phyloP scores from a whole-genome alignment of 2,888 invertebrate genomes.

The Nesidiocoris tenuis region DNA sequence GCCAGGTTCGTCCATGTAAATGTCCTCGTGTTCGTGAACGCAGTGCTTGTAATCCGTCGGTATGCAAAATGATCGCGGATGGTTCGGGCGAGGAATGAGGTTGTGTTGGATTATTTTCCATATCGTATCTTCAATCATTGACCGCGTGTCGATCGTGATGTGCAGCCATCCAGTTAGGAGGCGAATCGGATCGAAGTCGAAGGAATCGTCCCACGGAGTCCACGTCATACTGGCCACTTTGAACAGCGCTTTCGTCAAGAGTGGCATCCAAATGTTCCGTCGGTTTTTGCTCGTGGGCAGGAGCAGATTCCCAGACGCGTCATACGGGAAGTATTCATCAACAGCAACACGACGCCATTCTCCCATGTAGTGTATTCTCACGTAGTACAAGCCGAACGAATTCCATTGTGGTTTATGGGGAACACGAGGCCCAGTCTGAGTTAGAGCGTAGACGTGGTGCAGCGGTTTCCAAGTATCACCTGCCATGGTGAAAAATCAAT shows the following conservation, averaged over 20 bases:
- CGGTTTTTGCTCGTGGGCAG: conserved; percentile 53
- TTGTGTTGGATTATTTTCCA: conserved; percentile 37
- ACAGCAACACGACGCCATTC: conserved; percentile 57
- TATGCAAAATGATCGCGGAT: conserved; percentile 5
- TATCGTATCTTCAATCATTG: conserved; percentile 27
- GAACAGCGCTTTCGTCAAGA: conserved; percentile 57
- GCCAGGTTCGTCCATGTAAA: conserved; percentile 31
- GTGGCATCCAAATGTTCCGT: conserved; percentile 57
- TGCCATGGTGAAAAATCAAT: background rate
- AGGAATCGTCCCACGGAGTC: conserved; percentile 53
- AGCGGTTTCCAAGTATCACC: conserved; percentile 45
- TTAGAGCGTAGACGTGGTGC: conserved; percentile 46
- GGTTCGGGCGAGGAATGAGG: conserved; percentile 2
- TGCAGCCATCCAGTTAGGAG: conserved; percentile 57
- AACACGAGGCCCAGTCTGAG: conserved; percentile 42
- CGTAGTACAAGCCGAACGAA: conserved; percentile 56
- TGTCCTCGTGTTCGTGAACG: conserved; percentile 25
- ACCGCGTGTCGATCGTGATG: conserved; percentile 31
- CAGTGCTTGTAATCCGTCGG: conserved; percentile 29
- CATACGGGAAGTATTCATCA: conserved; percentile 57
- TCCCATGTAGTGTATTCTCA: conserved; percentile 58
- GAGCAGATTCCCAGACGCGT: conserved; percentile 53
- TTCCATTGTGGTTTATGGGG: conserved; percentile 44
- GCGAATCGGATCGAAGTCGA: conserved; percentile 56
- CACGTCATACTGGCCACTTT: conserved; percentile 56